Evolutionary conservation across 2,797 vertebrate genomes (phyloP), one percentile per base, ranked within the genome.

Genomic region (Micropoecilia bifurca): DNA sequence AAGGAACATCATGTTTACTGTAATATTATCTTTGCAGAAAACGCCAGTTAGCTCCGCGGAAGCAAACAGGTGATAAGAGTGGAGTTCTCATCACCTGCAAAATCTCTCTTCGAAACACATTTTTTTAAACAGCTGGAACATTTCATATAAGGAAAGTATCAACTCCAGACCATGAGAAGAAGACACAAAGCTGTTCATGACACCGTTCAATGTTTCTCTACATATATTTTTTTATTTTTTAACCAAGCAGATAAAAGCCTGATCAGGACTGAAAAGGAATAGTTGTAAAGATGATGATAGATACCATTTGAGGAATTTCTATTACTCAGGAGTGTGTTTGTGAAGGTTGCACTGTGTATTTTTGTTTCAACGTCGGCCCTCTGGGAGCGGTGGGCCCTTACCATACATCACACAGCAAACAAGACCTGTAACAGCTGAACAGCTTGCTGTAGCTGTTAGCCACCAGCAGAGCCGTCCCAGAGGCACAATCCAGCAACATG

Each of bases 331-430:
- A 48, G 48, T 69, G 28, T 77, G 59, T 80, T 63, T 85, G 76
- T 73, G 72, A 81, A 75, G 83, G 72, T 88, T 91, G 87, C 85
- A 84, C 82, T 33, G 74, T 72, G 82, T 41, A 79, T 85, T 81
- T 93, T 88, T 92, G 91, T 94, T 95, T 91, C 91, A 87, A 83
- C 87, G 90, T 85, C 57, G 83, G 74, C 89, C 94, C 94, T 93
- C 89, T 89, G 91, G 88, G 93, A 87, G 89, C 90, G 85, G 85
- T 71, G 85, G 90, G 76, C 87, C 86, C 84, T 73, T 90, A 81
- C 87, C 90, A 94, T 95, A 91, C 88, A 95, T 93, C 94, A 93
- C 77, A 85, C 73, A 71, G 82, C 90, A 94, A 92, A 93, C 92
- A 92, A 91, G 91, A 87, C 84, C 88, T 90, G 85, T 82, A 79